Percentiles rank a stretch among this genome's conserved stretches.
Conservation (phyloP, 2,797 vertebrate species). For the Schizopygopsis pylzovi region DNA sequence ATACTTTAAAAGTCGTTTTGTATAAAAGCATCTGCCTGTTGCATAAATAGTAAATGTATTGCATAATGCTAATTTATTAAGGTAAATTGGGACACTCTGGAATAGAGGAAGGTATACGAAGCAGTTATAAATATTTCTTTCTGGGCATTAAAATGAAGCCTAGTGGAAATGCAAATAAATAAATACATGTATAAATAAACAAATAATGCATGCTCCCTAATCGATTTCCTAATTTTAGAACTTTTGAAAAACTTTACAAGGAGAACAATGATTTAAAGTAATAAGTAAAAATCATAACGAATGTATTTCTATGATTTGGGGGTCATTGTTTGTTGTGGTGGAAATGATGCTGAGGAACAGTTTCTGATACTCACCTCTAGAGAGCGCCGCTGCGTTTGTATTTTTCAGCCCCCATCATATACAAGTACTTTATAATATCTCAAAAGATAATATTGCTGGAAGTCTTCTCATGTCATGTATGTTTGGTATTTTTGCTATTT, state of each 20-base stretch:
- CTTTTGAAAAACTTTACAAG: neutral
- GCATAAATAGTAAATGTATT: neutral
- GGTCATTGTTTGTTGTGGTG: neutral
- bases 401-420: neutral
- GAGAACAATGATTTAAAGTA: neutral
- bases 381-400: conserved; percentile 29
- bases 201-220: too few species aligned
- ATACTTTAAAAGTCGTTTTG: neutral
- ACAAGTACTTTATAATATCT: neutral
- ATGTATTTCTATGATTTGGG: neutral
- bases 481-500: neutral
- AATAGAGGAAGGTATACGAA: neutral
- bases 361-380: conserved; percentile 28
- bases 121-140: neutral
- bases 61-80: neutral
- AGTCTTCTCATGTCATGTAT: neutral
- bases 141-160: neutral
- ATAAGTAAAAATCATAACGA: neutral
- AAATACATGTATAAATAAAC: too few species aligned
- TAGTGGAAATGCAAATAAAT: neutral
- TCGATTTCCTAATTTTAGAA: neutral
- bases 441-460: neutral
- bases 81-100: neutral
- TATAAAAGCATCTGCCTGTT: neutral
- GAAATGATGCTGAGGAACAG: neutral